A percentile compares a stretch with the other conserved stretches of the same genome.
Evolutionary conservation across 2,113 vertebrate species (phyloP).

Genomic region (Otis tarda): DNA sequence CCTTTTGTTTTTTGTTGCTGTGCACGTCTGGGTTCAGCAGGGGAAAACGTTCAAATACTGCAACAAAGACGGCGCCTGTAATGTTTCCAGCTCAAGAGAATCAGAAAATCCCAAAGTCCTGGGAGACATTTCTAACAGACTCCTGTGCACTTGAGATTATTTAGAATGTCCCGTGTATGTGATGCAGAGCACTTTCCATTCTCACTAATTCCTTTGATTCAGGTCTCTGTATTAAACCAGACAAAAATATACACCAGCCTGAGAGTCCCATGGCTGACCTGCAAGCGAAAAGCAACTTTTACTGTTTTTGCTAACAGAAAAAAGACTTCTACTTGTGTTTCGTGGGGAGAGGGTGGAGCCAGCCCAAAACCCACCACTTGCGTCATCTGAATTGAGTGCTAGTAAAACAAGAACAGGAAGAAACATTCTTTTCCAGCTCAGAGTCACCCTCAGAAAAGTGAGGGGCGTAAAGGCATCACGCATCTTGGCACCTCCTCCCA

Average conservation of each 20-base stretch:
- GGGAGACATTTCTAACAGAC: background rate
- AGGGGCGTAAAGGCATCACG: rapidly evolving
- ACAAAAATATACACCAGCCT: background rate
- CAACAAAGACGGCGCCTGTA: background rate
- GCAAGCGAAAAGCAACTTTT: background rate
- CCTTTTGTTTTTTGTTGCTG: conserved; percentile 12
- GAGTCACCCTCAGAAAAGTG: background rate
- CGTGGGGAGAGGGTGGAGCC: no score
- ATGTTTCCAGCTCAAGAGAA: background rate
- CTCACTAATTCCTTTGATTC: background rate
- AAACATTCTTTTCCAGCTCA: background rate
- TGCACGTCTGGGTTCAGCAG: background rate
- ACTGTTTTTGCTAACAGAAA: background rate
- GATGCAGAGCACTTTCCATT: background rate
- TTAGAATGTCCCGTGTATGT: background rate
- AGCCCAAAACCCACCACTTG: background rate
- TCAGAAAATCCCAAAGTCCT: background rate
- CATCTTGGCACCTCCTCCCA: background rate
- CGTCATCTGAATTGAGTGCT: background rate
- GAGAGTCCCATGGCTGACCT: background rate
- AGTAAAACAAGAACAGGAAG: background rate
- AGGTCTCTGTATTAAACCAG: background rate
- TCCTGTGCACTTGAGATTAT: background rate
- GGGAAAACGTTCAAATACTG: background rate
- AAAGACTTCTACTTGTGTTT: background rate